Conservation (phyloP, 2,113 vertebrate species). For the Paramisgurnus dabryanus region DNA sequence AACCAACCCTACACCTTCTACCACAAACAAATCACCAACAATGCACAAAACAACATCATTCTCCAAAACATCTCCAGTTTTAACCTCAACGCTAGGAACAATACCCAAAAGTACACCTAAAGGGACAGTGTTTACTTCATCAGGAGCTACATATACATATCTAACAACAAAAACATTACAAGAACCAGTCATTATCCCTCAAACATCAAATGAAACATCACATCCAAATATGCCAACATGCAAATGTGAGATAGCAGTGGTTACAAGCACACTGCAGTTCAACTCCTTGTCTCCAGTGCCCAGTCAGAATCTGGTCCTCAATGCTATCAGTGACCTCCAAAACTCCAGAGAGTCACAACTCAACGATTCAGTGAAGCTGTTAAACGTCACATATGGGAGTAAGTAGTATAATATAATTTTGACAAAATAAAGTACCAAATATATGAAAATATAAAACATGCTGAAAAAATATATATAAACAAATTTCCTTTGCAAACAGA, state of each 20-base stretch:
- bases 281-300: not conserved
- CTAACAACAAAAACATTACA: not conserved
- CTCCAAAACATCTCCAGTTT: not conserved
- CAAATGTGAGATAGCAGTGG: conserved; percentile 6
- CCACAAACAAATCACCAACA: too few species aligned
- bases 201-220: not conserved
- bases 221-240: not conserved
- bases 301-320: conserved; percentile 16
- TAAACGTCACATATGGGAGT: not conserved
- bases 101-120: not conserved
- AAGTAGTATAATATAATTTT: not conserved
- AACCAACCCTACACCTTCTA: not conserved
- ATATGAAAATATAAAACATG: not conserved
- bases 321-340: not conserved
- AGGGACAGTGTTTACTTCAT: too few species aligned
- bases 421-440: not conserved
- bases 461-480: too few species aligned
- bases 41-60: not conserved
- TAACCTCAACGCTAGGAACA: not conserved
- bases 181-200: too few species aligned
- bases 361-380: not conserved
- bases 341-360: not conserved
- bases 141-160: not conserved
- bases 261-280: not conserved
- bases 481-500: not conserved